A percentile compares a stretch with the other conserved stretches of the same genome.
Evolutionary conservation across 2,797 vertebrate species (phyloP).

Genomic region (Pelochelys cantorii): DNA sequence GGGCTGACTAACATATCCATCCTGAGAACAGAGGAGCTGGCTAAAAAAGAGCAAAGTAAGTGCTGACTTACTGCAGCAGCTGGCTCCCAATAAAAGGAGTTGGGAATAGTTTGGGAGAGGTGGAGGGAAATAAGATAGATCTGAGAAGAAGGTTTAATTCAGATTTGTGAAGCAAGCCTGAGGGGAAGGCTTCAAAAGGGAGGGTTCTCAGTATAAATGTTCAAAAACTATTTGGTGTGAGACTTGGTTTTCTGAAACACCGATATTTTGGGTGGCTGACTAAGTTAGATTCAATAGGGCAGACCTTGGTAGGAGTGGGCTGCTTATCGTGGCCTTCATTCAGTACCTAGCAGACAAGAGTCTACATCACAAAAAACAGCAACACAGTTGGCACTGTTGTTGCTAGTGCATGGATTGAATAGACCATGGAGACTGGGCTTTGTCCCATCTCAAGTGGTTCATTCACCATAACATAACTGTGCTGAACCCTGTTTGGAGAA

Average conservation of each 20-base stretch:
- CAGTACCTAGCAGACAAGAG: neutral
- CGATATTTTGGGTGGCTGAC: neutral
- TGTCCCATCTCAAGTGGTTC: neutral
- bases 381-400: neutral
- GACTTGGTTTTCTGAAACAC: neutral
- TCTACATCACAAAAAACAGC: neutral
- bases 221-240: neutral
- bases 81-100: neutral
- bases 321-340: neutral
- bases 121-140: neutral
- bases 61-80: neutral
- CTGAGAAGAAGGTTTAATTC: neutral
- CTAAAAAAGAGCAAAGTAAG: neutral
- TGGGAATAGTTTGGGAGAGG: neutral
- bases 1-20: neutral
- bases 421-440: neutral
- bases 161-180: neutral
- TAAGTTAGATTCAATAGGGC: neutral
- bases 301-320: neutral
- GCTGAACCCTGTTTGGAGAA: neutral
- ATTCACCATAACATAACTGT: neutral
- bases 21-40: neutral
- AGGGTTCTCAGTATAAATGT: neutral
- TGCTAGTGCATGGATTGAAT: neutral
- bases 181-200: neutral